Evolutionary conservation across 2,888 invertebrate genomes (phyloP).

Genomic region (Pollenia amentaria): DNA sequence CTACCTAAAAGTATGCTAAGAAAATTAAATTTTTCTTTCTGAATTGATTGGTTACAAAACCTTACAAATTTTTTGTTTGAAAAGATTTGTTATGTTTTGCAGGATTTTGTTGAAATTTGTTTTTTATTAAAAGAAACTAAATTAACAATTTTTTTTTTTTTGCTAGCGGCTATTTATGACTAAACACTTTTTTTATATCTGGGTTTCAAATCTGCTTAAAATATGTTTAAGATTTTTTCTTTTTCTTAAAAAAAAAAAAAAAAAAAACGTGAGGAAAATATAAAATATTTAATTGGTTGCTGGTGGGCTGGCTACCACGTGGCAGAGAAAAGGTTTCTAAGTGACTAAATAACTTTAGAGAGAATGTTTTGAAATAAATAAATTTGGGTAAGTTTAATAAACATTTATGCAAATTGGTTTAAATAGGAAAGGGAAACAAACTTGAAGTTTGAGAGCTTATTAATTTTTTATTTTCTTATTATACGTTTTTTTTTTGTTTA

Average conservation of each 20-base stretch:
- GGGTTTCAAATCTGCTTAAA: not conserved
- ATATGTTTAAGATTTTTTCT: not conserved
- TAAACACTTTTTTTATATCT: not conserved
- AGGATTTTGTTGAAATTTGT: not conserved
- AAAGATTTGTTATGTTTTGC: not conserved
- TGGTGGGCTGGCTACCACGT: not conserved
- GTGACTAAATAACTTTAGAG: not conserved
- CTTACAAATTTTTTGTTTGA: not conserved
- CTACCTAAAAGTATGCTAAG: not conserved
- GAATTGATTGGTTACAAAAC: not conserved
- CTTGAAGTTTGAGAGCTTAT: not conserved
- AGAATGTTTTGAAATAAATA: not conserved
- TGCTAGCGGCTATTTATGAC: not conserved
- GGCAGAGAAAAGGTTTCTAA: not conserved
- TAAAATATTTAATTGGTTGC: not conserved
- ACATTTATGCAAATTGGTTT: not conserved
- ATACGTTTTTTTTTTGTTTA: too few species aligned
- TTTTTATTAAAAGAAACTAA: not conserved
- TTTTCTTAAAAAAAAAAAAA: too few species aligned
- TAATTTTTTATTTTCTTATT: too few species aligned
- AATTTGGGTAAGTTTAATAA: not conserved
- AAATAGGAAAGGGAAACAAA: not conserved
- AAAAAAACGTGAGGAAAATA: slow-evolving; percentile 22
- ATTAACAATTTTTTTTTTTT: slow-evolving; percentile 8
- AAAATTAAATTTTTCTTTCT: not conserved